A percentile compares a stretch with the other conserved stretches of the same genome.
Conservation (phyloP, 1,140 invertebrate genomes). For the Drosophila ficusphila region DNA sequence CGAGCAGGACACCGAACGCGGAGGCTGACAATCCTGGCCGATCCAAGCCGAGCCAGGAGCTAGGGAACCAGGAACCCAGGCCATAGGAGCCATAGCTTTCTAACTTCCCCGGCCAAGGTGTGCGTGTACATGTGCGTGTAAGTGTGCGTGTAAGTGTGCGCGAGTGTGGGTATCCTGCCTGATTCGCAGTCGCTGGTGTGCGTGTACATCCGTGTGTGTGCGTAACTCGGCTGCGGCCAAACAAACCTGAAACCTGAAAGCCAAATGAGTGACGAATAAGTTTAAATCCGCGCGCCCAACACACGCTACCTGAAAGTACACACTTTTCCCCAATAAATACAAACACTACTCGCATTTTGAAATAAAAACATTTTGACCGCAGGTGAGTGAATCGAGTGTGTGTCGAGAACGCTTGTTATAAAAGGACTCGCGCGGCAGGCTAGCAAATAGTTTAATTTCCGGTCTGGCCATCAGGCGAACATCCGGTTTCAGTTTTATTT, state of each 20-base stretch:
- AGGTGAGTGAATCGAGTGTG: conserved; percentile 12
- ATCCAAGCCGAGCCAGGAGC: conserved; percentile 11
- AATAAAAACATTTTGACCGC: not conserved
- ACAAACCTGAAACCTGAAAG: too few species aligned
- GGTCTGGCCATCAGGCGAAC: conserved; percentile 61
- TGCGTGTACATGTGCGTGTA: conserved; percentile 31
- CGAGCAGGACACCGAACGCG: conserved; percentile 75
- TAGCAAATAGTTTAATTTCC: conserved; percentile 82
- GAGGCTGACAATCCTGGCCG: conserved; percentile 61
- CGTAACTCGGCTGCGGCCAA: conserved; percentile 13
- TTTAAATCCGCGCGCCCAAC: conserved; percentile 14
- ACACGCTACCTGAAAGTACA: conserved; percentile 27
- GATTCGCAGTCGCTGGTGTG: not conserved
- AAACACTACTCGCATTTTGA: not conserved
- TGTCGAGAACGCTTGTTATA: conserved; percentile 29
- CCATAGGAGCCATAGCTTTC: conserved; percentile 10
- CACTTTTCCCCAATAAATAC: not conserved
- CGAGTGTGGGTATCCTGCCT: conserved; percentile 16
- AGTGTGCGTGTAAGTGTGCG: conserved; percentile 18
- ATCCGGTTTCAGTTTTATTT: conserved; percentile 81
- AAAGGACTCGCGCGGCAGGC: conserved; percentile 33
- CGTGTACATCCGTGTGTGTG: conserved; percentile 5
- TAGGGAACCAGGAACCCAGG: conserved; percentile 11
- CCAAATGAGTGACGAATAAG: conserved; percentile 21
- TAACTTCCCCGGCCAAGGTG: conserved; percentile 51